Evolutionary conservation across 2,113 vertebrate genomes (phyloP).

Genomic region (rat (Rattus norvegicus)): DNA sequence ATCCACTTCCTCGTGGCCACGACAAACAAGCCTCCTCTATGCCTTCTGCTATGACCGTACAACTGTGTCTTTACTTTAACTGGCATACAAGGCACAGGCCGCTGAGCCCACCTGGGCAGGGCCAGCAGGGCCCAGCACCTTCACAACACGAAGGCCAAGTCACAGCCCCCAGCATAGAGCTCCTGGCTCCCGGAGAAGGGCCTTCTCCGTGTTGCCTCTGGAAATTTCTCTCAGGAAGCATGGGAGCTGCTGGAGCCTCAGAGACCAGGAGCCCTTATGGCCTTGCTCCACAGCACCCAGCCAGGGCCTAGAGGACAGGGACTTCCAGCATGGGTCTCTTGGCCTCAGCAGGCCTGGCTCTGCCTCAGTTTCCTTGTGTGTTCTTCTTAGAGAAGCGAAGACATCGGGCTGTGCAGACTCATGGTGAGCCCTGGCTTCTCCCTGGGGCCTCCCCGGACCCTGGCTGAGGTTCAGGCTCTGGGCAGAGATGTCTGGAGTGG

Average conservation of each 20-base stretch:
- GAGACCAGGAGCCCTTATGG: neutral
- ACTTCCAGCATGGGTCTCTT: conserved; percentile 39
- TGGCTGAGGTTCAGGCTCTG: neutral
- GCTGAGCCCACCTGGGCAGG: neutral
- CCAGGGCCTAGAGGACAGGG: conserved; percentile 40
- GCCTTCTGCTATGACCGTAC: neutral
- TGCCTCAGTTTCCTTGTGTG: conserved; percentile 35
- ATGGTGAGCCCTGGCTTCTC: neutral
- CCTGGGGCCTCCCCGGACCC: neutral
- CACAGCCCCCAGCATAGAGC: neutral
- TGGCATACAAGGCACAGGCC: neutral
- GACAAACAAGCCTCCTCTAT: neutral
- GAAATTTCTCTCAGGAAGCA: conserved; percentile 54
- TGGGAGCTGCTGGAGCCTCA: neutral
- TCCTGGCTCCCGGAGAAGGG: neutral
- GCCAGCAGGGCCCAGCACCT: neutral
- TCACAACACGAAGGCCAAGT: neutral
- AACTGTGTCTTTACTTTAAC: neutral
- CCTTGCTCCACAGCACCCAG: neutral
- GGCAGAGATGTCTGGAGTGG: neutral
- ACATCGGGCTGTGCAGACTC: neutral
- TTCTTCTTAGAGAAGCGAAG: neutral
- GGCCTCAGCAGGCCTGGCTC: neutral
- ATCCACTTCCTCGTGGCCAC: neutral
- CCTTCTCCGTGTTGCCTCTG: conserved; percentile 50